Conservation (phyloP, 1,140 invertebrate genomes). For the Scylla paramamosain region DNA sequence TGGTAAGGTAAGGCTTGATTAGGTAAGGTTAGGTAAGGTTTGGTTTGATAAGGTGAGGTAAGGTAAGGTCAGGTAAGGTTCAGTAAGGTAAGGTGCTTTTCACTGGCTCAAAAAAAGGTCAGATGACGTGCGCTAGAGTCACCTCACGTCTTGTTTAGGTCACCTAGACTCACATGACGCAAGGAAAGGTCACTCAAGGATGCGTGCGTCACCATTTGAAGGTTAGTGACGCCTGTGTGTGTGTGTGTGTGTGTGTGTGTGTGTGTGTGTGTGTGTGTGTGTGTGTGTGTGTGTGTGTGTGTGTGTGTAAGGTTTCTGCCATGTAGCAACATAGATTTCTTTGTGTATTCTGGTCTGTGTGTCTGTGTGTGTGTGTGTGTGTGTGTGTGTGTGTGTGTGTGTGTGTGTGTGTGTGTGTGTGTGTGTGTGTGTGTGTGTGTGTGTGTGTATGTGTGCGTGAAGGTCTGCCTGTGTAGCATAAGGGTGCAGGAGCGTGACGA, state of each 20-base stretch:
- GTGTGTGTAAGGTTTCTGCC: neutral
- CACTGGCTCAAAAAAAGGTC: no score
- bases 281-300: neutral
- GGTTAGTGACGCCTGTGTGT: no score
- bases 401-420: constrained; percentile 31
- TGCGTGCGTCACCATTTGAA: no score
- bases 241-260: neutral
- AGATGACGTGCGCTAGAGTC: no score
- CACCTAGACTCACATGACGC: no score
- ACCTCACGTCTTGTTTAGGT: no score
- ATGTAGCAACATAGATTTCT: neutral
- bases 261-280: neutral
- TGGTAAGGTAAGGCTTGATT: no score
- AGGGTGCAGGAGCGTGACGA: neutral
- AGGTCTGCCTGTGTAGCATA: neutral
- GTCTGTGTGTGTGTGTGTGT: constrained; percentile 7
- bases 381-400: constrained; percentile 36
- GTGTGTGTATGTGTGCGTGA: constrained; percentile 21
- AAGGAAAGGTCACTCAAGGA: no score
- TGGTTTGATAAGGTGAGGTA: no score
- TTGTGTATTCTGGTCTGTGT: neutral
- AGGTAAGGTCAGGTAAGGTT: no score
- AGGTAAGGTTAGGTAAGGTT: no score
- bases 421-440: constrained; percentile 34
- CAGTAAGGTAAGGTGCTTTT: no score